Conservation (phyloP, 2,113 vertebrate species). For the Ceyx margarethae region DNA sequence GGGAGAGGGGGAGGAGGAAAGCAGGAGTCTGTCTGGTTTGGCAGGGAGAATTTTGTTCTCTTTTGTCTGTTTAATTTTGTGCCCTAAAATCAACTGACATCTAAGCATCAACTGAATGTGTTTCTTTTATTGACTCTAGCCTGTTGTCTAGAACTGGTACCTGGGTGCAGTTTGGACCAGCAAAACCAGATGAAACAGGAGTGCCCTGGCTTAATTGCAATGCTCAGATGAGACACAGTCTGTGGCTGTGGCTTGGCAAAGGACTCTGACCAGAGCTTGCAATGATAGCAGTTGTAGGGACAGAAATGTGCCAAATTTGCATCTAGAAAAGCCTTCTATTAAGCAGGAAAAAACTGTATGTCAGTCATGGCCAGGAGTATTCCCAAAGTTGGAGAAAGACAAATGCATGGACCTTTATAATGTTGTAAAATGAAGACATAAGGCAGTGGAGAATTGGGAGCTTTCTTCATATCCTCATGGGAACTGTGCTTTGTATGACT, state of each 20-base stretch:
- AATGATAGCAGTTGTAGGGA: neutral
- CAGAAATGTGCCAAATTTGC: neutral
- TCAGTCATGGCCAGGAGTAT: neutral
- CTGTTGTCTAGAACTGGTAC: neutral
- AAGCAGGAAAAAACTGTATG: neutral
- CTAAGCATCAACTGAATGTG: neutral
- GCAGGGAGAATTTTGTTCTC: neutral
- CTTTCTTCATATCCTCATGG: neutral
- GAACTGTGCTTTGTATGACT: neutral
- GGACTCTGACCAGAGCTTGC: neutral
- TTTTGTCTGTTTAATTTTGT: neutral
- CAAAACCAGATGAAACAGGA: neutral
- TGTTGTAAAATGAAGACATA: neutral
- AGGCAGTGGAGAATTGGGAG: neutral
- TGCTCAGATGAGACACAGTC: neutral
- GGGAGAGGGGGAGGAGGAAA: neutral
- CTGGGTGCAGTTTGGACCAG: neutral
- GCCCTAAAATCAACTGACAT: neutral
- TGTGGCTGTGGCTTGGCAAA: neutral
- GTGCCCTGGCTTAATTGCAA: neutral
- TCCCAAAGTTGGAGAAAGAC: neutral
- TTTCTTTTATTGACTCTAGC: accelerated
- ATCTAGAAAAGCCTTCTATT: neutral
- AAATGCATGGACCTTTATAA: neutral
- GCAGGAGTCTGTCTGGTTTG: neutral